Base-by-base conservation (phyloP, 2,888 invertebrate genomes). In the Patella caerulea region DNA sequence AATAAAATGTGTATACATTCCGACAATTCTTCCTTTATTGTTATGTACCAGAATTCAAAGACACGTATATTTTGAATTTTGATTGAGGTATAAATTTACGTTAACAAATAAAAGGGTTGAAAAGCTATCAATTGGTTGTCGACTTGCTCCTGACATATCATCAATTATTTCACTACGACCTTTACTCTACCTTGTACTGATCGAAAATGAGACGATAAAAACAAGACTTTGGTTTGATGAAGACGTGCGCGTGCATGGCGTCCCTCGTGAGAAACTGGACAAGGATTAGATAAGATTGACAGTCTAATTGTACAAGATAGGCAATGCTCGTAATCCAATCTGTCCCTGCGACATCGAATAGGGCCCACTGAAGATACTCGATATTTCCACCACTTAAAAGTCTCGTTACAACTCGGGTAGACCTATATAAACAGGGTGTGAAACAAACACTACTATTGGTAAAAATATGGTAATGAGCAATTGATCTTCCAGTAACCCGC, bases 391-490 rank as follows among this genome's bases (percentile, higher is more conserved):
- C 24, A 19, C 65, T 65, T 24, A 24, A 24, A 65, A 19, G 65
- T 65, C 65, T 65, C 65, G 24, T 65, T 65, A 65, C 65, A 65
- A 65, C 65, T 12, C 19, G 65, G 65, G 24, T 24, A 65, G 65
- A 65, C 19, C 19, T 65, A 65, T 24, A 24, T 24, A 65, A 24
- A 24, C 4, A 24, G 12, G 65, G 65, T 65, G 65, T 65, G 65
- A 65, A 65, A 65, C 24, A 65, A 65, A 65, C 65, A 65, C 65
- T 65, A 24, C 14, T 65, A 65, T 65, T 65, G 65, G 65, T 19
- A 24, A 24, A 24, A 65, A 12, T 65, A 65, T 65, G 65, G 19
- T 24, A 65, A 65, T 65, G 65, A 65, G 65, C 24, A 65, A 24
- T 11, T 65, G 65, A 65, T 65, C 65, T 19, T 19, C 19, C 24